Evolutionary conservation across 2,888 invertebrate genomes (phyloP), one percentile per base, ranked within the genome.

Genomic region (Acronicta psi): DNA sequence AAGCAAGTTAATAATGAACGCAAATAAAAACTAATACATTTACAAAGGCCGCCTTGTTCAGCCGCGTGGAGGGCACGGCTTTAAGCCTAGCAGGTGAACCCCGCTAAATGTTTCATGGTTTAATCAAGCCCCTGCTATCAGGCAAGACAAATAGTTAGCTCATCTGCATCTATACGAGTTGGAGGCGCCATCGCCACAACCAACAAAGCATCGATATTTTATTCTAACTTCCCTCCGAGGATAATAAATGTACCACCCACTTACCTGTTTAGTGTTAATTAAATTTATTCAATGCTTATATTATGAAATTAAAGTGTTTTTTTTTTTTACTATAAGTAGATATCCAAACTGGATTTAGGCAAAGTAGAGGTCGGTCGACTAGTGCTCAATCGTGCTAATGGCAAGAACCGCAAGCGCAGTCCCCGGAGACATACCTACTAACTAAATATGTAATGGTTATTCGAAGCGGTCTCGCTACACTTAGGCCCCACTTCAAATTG

Each of bases 81-180:
- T 68, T 71, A 78, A 77, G 85, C 82, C 82, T 81, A 82, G 82
- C 82, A 84, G 82, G 85, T 87, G 84, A 89, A 85, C 83, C 78
- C 74, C 86, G 89, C 86, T 92, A 89, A 93, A 91, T 92, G 92
- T 91, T 93, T 93, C 90, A 90, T 89, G 86, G 88, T 93, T 93
- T 93, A 93, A 93, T 93, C 93, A 93, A 93, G 86, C 90, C 87
- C 85, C 85, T 85, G 86, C 92, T 87, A 93, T 92, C 92, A 91
- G 89, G 88, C 84, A 93, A 93, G 92, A 93, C 91, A 93, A 93
- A 93, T 93, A 93, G 92, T 91, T 88, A 81, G 89, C 93, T 93
- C 93, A 93, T 93, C 93, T 93, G 92, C 93, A 93, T 93, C 93
- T 91, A 93, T 91, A 93, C 92, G 93, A 93, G 91, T 83, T 84